phyloP scores from a whole-genome alignment of 2,888 invertebrate species.

The Cheiracanthium punctorium region DNA sequence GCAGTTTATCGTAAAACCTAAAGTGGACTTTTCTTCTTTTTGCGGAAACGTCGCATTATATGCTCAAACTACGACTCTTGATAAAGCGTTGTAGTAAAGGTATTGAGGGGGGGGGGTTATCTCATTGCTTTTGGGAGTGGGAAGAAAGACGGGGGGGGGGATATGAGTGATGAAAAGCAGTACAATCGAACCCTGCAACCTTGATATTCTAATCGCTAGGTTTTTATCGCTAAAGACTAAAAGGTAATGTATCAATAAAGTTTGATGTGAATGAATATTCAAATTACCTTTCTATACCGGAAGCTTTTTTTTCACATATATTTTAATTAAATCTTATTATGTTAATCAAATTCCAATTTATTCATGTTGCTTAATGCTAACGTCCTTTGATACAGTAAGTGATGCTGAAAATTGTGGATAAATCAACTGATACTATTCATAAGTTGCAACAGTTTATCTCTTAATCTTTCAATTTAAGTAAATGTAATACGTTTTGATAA shows the following conservation, averaged over 20 bases:
- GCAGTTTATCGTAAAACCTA: constrained; percentile 19
- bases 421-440: background rate
- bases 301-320: constrained; percentile 1
- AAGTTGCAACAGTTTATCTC: no score
- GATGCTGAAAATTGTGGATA: background rate
- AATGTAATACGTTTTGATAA: no score
- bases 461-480: no score
- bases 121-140: background rate
- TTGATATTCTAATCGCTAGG: background rate
- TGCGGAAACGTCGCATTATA: constrained; percentile 18
- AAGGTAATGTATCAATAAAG: background rate
- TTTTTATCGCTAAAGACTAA: background rate
- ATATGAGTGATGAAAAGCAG: constrained; percentile 18
- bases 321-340: background rate
- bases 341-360: background rate
- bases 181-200: background rate
- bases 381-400: no score
- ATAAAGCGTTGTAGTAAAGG: constrained; percentile 10
- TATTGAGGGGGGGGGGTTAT: background rate
- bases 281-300: background rate
- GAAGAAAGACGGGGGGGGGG: constrained; percentile 20
- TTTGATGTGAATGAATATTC: background rate
- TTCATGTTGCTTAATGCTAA: background rate
- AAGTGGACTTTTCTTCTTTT: constrained; percentile 17
- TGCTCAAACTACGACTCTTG: constrained; percentile 12